Evolutionary conservation across 2,888 invertebrate species (phyloP).

Genomic region (Synanthedon vespiformis): DNA sequence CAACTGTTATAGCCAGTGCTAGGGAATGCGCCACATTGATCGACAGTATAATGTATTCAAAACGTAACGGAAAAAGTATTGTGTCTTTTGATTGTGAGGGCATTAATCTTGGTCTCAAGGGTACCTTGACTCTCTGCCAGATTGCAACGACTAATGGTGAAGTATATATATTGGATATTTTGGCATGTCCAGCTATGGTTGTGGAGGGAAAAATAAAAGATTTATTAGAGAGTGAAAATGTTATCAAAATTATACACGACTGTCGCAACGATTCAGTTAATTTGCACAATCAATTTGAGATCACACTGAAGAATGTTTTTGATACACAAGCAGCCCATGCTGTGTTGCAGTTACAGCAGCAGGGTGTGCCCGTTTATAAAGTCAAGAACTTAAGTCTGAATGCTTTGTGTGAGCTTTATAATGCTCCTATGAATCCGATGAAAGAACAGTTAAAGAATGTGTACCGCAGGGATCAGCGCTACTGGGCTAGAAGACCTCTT

Average conservation of each 20-base stretch:
- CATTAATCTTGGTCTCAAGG: constrained; percentile 89
- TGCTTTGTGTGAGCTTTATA: constrained; percentile 90
- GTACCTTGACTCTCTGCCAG: constrained; percentile 88
- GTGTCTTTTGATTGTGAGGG: constrained; percentile 94
- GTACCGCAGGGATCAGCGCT: constrained; percentile 85
- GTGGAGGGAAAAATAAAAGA: constrained; percentile 82
- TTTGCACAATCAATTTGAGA: constrained; percentile 87
- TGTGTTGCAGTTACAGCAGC: constrained; percentile 89
- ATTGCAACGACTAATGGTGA: constrained; percentile 85
- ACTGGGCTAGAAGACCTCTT: constrained; percentile 90
- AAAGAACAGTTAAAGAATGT: constrained; percentile 91
- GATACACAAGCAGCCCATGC: constrained; percentile 96
- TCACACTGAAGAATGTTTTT: constrained; percentile 86
- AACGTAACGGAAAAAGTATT: constrained; percentile 68
- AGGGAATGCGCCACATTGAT: constrained; percentile 83
- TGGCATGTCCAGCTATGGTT: constrained; percentile 85
- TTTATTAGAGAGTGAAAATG: constrained; percentile 82
- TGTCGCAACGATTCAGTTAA: constrained; percentile 92
- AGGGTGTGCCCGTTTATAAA: constrained; percentile 92
- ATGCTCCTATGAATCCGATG: constrained; percentile 88
- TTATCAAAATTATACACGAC: constrained; percentile 92
- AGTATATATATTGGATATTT: constrained; percentile 88
- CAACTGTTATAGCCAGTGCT: constrained; percentile 82
- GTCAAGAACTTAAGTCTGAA: constrained; percentile 93
- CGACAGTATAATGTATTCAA: constrained; percentile 76